These are phyloP conservation scores for Myathropa florea DNA, from an alignment of 2,888 invertebrate genomes.

Conservation along the genomic window DNA sequence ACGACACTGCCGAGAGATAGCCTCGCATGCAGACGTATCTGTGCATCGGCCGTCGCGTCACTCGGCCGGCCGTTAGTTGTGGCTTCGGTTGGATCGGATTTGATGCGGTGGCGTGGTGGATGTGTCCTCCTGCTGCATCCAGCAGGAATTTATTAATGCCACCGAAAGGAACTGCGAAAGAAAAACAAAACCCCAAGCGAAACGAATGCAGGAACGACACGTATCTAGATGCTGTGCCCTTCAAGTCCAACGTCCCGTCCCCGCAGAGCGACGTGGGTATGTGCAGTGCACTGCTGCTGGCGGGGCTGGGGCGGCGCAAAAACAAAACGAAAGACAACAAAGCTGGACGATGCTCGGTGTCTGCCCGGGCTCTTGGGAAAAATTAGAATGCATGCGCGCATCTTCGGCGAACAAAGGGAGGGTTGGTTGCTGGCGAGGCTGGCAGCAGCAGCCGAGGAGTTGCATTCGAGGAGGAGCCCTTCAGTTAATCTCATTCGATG, in stretches of 20 bases:
- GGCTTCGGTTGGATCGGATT: conserved; percentile 22
- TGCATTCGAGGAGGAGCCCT: conserved; percentile 63
- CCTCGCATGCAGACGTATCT: not conserved
- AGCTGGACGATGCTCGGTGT: conserved; percentile 35
- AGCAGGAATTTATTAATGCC: conserved; percentile 62
- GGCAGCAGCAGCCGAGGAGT: conserved; percentile 1
- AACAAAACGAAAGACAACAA: conserved; percentile 14
- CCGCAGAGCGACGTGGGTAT: no score
- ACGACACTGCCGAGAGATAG: not conserved
- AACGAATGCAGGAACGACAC: conserved; percentile 47
- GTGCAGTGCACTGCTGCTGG: conserved; percentile 5
- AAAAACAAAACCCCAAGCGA: not conserved
- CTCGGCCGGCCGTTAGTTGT: conserved; percentile 19
- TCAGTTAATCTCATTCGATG: conserved; percentile 63
- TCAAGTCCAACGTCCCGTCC: no score
- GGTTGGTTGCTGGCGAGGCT: not conserved
- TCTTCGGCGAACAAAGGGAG: conserved; percentile 56
- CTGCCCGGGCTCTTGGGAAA: conserved; percentile 60
- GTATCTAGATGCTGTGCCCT: conserved; percentile 43
- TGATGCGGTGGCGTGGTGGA: conserved; percentile 14
- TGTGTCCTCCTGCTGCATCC: conserved; percentile 51
- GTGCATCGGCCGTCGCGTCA: not conserved
- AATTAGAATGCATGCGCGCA: conserved; percentile 70
- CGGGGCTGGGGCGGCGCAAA: conserved; percentile 16
- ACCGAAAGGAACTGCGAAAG: conserved; percentile 27